Conservation (phyloP, 1,140 invertebrate genomes). For the Rhagoletis pomonella region DNA sequence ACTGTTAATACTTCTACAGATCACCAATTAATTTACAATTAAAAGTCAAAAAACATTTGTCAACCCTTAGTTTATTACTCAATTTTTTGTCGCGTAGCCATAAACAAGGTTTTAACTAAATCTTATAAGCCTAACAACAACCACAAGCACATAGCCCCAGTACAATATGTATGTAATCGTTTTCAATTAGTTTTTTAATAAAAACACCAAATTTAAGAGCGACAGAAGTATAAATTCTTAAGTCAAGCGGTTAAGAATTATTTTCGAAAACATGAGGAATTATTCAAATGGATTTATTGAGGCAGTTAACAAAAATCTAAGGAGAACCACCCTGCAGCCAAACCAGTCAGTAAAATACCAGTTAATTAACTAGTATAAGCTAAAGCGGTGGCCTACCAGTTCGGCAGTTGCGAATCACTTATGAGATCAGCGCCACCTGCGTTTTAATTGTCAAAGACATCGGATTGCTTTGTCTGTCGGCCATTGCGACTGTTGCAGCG, state of each 20-base stretch:
- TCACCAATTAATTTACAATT: background rate
- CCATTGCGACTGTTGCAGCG: too few species aligned
- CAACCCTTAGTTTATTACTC: too few species aligned
- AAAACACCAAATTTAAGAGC: constrained; percentile 12
- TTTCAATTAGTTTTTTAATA: constrained; percentile 30
- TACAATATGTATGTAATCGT: background rate
- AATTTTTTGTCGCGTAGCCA: background rate
- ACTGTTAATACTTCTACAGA: background rate
- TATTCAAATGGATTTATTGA: constrained; percentile 4
- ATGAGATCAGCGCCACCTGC: too few species aligned
- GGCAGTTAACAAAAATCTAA: background rate
- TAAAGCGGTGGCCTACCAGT: too few species aligned
- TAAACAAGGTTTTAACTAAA: constrained; percentile 8
- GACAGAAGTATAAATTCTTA: background rate
- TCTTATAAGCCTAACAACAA: constrained; percentile 10
- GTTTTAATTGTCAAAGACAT: too few species aligned
- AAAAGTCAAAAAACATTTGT: too few species aligned
- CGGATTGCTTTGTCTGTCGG: too few species aligned
- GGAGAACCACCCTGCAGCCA: background rate
- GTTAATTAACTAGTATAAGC: too few species aligned
- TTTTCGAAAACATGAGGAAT: background rate
- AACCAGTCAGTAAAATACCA: too few species aligned
- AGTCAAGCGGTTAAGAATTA: background rate
- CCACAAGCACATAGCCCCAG: background rate
- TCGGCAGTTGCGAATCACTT: too few species aligned